Percentiles rank a stretch among this genome's conserved stretches.
Conservation (phyloP, 2,888 invertebrate genomes). For the Mamestra brassicae region DNA sequence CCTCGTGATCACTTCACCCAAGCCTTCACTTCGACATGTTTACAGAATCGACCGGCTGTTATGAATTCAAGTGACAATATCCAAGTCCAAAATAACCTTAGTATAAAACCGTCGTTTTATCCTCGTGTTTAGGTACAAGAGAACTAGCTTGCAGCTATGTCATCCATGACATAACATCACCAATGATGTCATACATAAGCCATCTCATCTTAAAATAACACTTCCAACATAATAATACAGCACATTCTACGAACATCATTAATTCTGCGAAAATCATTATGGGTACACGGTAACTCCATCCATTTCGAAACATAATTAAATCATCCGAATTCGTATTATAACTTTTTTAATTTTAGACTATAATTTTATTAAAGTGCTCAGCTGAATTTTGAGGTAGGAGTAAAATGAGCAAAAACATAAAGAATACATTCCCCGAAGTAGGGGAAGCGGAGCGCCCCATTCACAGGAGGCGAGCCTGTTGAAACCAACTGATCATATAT, state of each 20-base stretch:
- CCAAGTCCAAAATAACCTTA: background rate
- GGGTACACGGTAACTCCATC: background rate
- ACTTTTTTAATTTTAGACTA: background rate
- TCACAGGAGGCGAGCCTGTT: no score
- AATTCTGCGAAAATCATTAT: background rate
- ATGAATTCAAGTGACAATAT: background rate
- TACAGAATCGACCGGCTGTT: background rate
- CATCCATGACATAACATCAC: slow-evolving; percentile 7
- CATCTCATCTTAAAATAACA: slow-evolving; percentile 11
- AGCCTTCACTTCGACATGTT: no score
- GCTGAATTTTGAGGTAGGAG: no score
- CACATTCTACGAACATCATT: background rate
- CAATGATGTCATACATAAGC: slow-evolving; percentile 29
- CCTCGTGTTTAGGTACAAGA: background rate
- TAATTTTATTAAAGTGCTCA: no score
- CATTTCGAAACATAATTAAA: slow-evolving; percentile 21
- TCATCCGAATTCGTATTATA: background rate
- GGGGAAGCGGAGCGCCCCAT: no score
- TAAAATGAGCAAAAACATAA: no score
- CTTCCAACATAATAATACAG: background rate
- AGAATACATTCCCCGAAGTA: no score
- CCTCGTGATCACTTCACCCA: no score
- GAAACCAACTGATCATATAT: no score
- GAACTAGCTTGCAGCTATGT: background rate
- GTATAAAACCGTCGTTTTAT: background rate